These are phyloP conservation scores for Cyanoliseus patagonus DNA, from an alignment of 2,113 vertebrate species.

Conservation along the genomic window DNA sequence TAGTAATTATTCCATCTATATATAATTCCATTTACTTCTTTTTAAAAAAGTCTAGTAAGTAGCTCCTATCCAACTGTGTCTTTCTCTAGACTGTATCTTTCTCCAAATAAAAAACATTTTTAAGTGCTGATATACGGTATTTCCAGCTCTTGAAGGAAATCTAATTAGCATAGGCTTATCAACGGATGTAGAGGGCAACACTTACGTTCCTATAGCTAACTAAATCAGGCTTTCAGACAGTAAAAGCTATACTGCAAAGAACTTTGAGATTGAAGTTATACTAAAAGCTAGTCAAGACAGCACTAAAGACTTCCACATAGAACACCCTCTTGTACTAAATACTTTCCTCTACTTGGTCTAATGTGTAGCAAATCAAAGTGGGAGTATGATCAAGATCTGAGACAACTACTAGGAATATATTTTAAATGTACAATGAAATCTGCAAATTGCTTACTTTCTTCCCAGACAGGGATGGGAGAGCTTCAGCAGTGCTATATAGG, in stretches of 20 bases:
- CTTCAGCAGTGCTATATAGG: background rate
- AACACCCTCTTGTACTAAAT: background rate
- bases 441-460: background rate
- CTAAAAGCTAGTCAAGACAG: background rate
- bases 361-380: background rate
- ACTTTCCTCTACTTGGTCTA: background rate
- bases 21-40: background rate
- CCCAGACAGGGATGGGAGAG: background rate
- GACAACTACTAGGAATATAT: background rate
- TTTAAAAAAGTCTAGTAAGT: background rate
- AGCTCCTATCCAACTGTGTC: background rate
- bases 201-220: background rate
- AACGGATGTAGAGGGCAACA: background rate
- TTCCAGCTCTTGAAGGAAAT: background rate
- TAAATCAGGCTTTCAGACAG: background rate
- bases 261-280: background rate
- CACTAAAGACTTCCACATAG: background rate
- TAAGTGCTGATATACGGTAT: background rate
- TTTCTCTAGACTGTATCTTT: background rate
- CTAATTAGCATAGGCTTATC: background rate
- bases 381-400: background rate
- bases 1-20: background rate
- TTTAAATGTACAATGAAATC: background rate
- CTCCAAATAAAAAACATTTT: background rate
- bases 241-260: background rate